Evolutionary conservation across 1,140 invertebrate genomes (phyloP).

Genomic region (Coelopa frigida): DNA sequence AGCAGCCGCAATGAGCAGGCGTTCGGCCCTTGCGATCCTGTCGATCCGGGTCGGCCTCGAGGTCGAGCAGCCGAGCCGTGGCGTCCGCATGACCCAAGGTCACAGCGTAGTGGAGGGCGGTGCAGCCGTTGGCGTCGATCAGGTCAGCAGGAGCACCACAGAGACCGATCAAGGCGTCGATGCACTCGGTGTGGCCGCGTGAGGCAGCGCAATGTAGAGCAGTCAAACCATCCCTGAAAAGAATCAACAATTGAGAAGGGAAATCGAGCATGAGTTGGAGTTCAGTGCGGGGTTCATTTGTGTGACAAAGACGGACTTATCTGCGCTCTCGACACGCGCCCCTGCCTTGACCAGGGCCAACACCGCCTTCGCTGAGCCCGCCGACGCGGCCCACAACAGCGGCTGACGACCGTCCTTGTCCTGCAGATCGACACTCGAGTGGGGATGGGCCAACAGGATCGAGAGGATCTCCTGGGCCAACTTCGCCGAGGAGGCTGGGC

Average conservation of each 20-base stretch:
- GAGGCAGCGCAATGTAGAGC: constrained; percentile 94
- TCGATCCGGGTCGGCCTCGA: constrained; percentile 83
- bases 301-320: constrained; percentile 51
- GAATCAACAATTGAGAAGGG: too few species aligned
- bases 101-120: constrained; percentile 92
- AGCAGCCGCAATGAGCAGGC: constrained; percentile 73
- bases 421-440: constrained; percentile 71
- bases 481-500: constrained; percentile 32
- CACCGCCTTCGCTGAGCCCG: constrained; percentile 87
- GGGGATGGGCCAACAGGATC: constrained; percentile 68
- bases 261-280: neutral
- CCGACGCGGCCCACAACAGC: constrained; percentile 93
- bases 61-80: constrained; percentile 77
- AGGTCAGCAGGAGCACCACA: constrained; percentile 81
- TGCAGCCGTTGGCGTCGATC: constrained; percentile 86
- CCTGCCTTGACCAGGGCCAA: constrained; percentile 79
- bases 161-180: constrained; percentile 82
- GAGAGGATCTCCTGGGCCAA: constrained; percentile 74
- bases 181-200: constrained; percentile 85
- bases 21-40: constrained; percentile 88
- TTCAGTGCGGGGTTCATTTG: neutral
- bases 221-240: constrained; percentile 66
- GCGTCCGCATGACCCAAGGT: constrained; percentile 92
- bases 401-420: constrained; percentile 91
- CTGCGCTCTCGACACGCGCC: constrained; percentile 65